Evolutionary conservation across 2,797 vertebrate genomes (phyloP), one percentile per base, ranked within the genome.

Genomic region (Paramormyrops hopkinsi): DNA sequence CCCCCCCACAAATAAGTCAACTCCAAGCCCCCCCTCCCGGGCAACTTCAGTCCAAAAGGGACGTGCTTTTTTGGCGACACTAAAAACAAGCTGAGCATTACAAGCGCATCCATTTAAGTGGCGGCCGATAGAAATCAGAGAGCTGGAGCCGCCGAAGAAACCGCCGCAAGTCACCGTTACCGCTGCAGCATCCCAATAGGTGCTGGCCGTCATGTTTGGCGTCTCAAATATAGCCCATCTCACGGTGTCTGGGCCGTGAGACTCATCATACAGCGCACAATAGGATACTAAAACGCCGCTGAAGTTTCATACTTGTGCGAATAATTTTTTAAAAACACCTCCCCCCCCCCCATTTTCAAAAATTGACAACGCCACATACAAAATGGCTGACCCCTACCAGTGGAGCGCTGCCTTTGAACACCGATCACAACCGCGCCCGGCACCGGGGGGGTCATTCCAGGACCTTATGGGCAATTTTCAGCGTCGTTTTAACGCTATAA

Each of bases 381-480:
- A 94, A 94, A 94, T 94, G 93, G 93, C 93, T 92, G 93, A 91
- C 92, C 76, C 92, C 89, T 25, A 12, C 19, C 82, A 48, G 8
- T 5, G 11, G n/a, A 50, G 48, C 17, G 3, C 48, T 7, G 82
- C 25, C 46, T 83, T 83, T 85, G 22, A 25, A 51, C 82, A 48
- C 1, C 8, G 44, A 84, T 25, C 37, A 25, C 8, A 46, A 22
- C n/a, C 41, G 82, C 41, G 82, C 82, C n/a, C 82, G 48, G n/a
- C 11, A 14, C 82, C 8, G 44, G n/a, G 48, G 79, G 41, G 79
- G 2, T 48, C 7, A 8, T 48, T 83, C 46, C 79, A n/a, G 11
- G 41, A 22, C 79, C 19, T 50, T 25, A 50, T 1, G 48, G 82
- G 22, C 76, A n/a, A 3, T 46, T 46, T 44, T n/a, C 76, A n/a